Base-by-base conservation (phyloP, 35 echinoderm and acorn worm species). In the Acanthaster planci region DNA sequence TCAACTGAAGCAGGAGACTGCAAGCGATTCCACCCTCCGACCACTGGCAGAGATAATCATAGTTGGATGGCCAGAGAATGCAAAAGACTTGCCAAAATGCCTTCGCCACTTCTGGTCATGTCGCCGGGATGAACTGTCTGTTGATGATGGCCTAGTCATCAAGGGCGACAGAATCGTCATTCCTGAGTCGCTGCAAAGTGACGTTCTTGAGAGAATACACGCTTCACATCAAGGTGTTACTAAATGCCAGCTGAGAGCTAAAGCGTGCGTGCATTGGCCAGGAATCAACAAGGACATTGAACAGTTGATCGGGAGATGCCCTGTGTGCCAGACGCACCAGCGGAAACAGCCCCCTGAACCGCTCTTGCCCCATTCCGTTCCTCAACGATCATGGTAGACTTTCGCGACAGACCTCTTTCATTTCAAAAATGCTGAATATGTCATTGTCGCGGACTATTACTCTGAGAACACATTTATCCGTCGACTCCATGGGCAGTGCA, bases 131-230 rank as follows among this genome's bases (percentile, higher is more conserved):
- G 89, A 91, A 56, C 52, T 86, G 76, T 60, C 82, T 44, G 38
- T 91, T 37, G 83, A 47, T 12, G 12, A 47, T 12, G 89, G 89
- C 39, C 51, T 95, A 29, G 15, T 95, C 40, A 60, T 95, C 64
- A 95, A 91, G 84, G 93, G 93, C 37, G 81, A 87, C 4, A 76
- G 89, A 88, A 84, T 95, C 18, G 2, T 86, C 32, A 87, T 94
- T 34, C 93, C 93, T 37, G 19, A 54, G 51, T 19, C 40, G 7
- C 38, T 84, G 84, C 84, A 90, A 57, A 8, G 64, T 0, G 88
- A 91, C 84, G 42, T 79, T 15, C 51, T 82, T 2, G n/a, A 87
- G 16, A 95, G 84, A 52, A 81, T 95, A 39, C 93, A 95, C 51
- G 54, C 3, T 5, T 88, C 77, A 36, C 93, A 95, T 51, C 84